Evolutionary conservation across 2,888 invertebrate species (phyloP).

Genomic region (Mythimna loreyi): DNA sequence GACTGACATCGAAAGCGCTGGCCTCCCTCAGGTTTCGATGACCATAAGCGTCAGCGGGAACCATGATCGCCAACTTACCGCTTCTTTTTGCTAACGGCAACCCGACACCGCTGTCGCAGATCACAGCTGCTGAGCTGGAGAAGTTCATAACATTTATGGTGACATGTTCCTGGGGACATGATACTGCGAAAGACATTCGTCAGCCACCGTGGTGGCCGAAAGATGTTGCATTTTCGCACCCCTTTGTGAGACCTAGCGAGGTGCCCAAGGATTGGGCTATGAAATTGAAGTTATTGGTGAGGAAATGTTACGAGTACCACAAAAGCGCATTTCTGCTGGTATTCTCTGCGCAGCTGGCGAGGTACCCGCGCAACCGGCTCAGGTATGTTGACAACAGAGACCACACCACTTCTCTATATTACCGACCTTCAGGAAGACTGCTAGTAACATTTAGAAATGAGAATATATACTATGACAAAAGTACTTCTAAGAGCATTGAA

Average conservation of each 20-base stretch:
- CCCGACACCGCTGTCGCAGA: conserved; percentile 92
- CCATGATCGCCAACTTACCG: conserved; percentile 94
- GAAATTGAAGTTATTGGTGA: conserved; percentile 92
- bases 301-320: conserved; percentile 93
- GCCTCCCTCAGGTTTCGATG: conserved; percentile 83
- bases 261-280: conserved; percentile 90
- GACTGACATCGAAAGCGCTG: conserved; percentile 84
- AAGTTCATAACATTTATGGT: conserved; percentile 94
- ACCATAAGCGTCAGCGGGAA: conserved; percentile 84
- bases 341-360: conserved; percentile 93
- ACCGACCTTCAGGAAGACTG: conserved; percentile 92
- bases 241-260: conserved; percentile 89
- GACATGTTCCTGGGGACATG: conserved; percentile 93
- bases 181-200: conserved; percentile 89
- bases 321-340: conserved; percentile 93
- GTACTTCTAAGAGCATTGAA: conserved; percentile 59
- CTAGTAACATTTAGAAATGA: conserved; percentile 94
- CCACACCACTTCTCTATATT: conserved; percentile 93
- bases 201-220: conserved; percentile 94
- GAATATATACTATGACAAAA: conserved; percentile 91
- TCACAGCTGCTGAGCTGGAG: conserved; percentile 92
- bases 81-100: conserved; percentile 93
- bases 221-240: conserved; percentile 92
- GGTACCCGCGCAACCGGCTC: conserved; percentile 92
- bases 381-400: conserved; percentile 94